Percentiles rank a stretch among this genome's conserved stretches.
Evolutionary conservation across 1,140 invertebrate genomes (phyloP).

Genomic region (Papilio machaon): DNA sequence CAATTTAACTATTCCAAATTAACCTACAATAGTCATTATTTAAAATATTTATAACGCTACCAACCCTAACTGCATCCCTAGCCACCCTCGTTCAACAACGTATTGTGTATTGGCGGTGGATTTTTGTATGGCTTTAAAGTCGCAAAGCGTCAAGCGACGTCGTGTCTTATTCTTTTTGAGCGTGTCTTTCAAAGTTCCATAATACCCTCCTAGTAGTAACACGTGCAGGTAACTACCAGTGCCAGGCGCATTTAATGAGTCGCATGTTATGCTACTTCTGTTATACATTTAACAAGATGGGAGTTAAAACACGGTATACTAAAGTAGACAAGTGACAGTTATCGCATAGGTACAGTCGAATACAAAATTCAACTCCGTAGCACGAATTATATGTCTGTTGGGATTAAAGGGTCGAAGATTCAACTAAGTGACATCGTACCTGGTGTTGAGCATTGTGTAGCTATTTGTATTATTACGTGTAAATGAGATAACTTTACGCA

Average conservation of each 20-base stretch:
- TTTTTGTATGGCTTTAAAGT: conserved; percentile 36
- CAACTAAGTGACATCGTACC: background rate
- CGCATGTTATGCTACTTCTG: background rate
- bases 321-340: no score
- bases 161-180: conserved; percentile 8
- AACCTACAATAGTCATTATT: no score
- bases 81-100: conserved; percentile 7
- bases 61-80: conserved; percentile 18
- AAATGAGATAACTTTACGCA: conserved; percentile 2
- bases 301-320: no score
- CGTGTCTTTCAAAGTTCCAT: conserved; percentile 21
- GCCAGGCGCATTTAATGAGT: background rate
- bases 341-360: no score
- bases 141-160: conserved; percentile 17
- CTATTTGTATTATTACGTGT: background rate
- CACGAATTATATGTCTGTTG: no score
- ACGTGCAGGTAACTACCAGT: background rate
- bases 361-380: no score
- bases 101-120: conserved; percentile 30
- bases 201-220: conserved; percentile 2
- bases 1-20: no score
- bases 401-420: background rate
- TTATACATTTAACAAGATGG: background rate
- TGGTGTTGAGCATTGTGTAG: background rate
- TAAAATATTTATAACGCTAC: background rate